Evolutionary conservation across 2,113 vertebrate species (phyloP).

Genomic region (Sphaerodactylus townsendi): DNA sequence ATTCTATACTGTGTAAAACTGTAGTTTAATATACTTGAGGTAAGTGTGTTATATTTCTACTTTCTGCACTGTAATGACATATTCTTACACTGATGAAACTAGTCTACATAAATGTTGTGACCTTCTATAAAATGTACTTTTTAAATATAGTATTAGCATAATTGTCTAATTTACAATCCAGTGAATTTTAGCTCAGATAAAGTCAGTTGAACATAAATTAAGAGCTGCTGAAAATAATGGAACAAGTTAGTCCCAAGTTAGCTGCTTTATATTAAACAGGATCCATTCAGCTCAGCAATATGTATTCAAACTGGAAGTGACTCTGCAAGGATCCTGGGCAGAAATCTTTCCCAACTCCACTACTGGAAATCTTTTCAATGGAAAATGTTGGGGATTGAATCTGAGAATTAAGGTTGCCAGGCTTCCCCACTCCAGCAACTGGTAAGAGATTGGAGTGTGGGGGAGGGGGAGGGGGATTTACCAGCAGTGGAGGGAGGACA

Average conservation of each 20-base stretch:
- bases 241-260: too few relatives aligned
- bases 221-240: not conserved
- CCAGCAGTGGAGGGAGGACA: too few relatives aligned
- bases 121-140: not conserved
- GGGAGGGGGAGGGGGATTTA: too few relatives aligned
- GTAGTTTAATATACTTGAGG: not conserved
- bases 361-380: not conserved
- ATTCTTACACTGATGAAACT: not conserved
- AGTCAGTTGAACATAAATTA: not conserved
- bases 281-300: not conserved
- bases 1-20: fast-evolving
- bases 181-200: too few relatives aligned
- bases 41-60: not conserved
- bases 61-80: not conserved
- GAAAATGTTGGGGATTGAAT: not conserved
- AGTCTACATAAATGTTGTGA: not conserved
- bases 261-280: too few relatives aligned
- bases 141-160: not conserved
- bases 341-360: not conserved
- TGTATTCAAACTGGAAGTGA: not conserved
- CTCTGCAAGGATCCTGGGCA: too few relatives aligned
- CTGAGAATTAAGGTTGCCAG: not conserved
- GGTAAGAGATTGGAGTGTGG: too few relatives aligned
- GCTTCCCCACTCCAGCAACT: too few relatives aligned
- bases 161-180: not conserved